phyloP scores from a whole-genome alignment of 2,113 vertebrate genomes.

The Oncorhynchus keta region DNA sequence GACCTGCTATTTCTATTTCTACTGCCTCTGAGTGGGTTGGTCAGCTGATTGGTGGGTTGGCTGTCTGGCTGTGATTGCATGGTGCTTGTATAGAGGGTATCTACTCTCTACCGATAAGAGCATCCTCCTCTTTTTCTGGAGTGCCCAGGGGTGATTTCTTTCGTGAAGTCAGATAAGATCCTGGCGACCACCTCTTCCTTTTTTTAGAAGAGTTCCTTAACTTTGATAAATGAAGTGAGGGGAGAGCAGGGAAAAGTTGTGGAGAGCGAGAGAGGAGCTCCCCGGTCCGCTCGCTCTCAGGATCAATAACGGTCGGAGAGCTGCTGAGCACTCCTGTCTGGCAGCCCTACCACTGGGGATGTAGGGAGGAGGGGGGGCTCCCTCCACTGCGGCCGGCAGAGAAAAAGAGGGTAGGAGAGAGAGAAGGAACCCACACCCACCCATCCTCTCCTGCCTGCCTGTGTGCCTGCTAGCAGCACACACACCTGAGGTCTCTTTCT shows the following conservation, averaged over 20 bases:
- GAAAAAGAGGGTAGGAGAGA: constrained; percentile 40
- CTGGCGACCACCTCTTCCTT: constrained; percentile 67
- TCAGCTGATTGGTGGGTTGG: constrained; percentile 6
- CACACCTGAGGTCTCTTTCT: constrained; percentile 57
- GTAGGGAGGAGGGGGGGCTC: constrained; percentile 29
- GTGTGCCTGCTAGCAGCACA: constrained; percentile 15
- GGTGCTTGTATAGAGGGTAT: constrained; percentile 43
- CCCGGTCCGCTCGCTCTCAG: constrained; percentile 63
- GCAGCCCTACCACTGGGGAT: constrained; percentile 64
- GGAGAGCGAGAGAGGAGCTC: constrained; percentile 42
- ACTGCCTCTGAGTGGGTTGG: constrained; percentile 25
- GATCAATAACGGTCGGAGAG: constrained; percentile 74
- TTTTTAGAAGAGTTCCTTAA: constrained; percentile 80
- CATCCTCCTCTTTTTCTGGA: constrained; percentile 66
- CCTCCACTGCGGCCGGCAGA: not conserved
- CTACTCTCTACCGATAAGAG: constrained; percentile 44
- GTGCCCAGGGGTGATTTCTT: constrained; percentile 75
- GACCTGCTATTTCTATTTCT: constrained; percentile 15
- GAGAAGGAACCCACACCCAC: constrained; percentile 14
- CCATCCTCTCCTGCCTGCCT: constrained; percentile 21
- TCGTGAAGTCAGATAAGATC: constrained; percentile 78
- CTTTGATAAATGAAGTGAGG: constrained; percentile 77
- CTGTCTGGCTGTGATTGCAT: constrained; percentile 9
- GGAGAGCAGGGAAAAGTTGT: not conserved
- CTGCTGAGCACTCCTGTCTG: constrained; percentile 72